Percentiles rank a stretch among this genome's conserved stretches.
Conservation (phyloP, 2,888 invertebrate genomes). For the Baronia brevicornis region DNA sequence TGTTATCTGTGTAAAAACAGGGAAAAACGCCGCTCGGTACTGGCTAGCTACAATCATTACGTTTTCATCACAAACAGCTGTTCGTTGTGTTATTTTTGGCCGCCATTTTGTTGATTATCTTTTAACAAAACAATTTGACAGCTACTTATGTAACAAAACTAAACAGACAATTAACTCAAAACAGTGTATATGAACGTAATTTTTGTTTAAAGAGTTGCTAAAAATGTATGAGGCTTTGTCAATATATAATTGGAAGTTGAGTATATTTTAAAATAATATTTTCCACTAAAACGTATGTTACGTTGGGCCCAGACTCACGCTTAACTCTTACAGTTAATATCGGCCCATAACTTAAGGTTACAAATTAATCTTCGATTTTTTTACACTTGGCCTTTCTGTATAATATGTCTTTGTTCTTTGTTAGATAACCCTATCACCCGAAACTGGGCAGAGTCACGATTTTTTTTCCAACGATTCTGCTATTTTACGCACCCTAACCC, state of each 20-base stretch:
- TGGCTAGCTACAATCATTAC: not conserved
- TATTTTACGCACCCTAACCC: slow-evolving; percentile 1
- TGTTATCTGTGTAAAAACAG: too few species aligned
- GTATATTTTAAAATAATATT: not conserved
- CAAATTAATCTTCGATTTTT: slow-evolving; percentile 1
- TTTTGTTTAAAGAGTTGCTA: too few species aligned
- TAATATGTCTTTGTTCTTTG: slow-evolving; percentile 10
- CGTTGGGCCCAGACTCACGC: not conserved
- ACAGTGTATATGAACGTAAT: too few species aligned
- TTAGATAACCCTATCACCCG: slow-evolving; percentile 12
- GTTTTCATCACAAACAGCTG: not conserved
- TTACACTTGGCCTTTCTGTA: slow-evolving; percentile 5
- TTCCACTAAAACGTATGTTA: not conserved
- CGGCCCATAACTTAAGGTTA: slow-evolving; percentile 3
- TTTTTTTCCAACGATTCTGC: slow-evolving; percentile 1
- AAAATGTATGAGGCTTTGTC: too few species aligned
- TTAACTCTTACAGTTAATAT: not conserved
- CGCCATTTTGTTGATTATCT: too few species aligned
- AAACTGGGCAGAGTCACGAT: slow-evolving; percentile 5
- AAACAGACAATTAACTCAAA: too few species aligned
- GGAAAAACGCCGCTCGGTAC: too few species aligned
- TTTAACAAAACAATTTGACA: too few species aligned
- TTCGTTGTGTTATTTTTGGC: too few species aligned
- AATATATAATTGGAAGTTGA: not conserved
- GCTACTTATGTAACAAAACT: too few species aligned